Percentiles rank a stretch among this genome's conserved stretches.
Evolutionary conservation across 2,888 invertebrate genomes (phyloP).

Genomic region (Timandra comae): DNA sequence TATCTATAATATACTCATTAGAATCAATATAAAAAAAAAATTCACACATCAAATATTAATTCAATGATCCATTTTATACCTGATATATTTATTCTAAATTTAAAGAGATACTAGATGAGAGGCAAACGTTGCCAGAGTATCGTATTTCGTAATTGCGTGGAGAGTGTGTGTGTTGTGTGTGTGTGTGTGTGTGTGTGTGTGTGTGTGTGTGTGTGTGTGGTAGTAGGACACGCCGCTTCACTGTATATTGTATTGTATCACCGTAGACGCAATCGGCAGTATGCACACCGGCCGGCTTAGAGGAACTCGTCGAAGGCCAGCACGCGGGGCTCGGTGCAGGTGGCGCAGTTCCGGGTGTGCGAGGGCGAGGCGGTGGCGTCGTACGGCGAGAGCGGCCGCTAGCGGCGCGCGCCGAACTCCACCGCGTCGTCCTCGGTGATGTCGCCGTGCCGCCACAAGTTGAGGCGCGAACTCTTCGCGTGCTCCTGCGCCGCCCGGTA

Average conservation of each 20-base stretch:
- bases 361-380: slow-evolving; percentile 27
- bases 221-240: slow-evolving; percentile 1
- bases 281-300: too few relatives aligned
- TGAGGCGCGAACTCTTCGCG: slow-evolving; percentile 90
- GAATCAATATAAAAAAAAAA: slow-evolving; percentile 4
- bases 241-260: slow-evolving; percentile 1
- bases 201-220: slow-evolving; percentile 5
- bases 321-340: slow-evolving; percentile 41
- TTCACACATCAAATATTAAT: slow-evolving; percentile 3
- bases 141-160: slow-evolving; percentile 7
- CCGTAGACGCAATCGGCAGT: background rate
- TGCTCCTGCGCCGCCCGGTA: slow-evolving; percentile 91
- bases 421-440: slow-evolving; percentile 93
- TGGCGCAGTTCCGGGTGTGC: slow-evolving; percentile 38
- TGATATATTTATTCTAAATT: slow-evolving; percentile 14
- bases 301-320: slow-evolving; percentile 31
- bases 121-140: slow-evolving; percentile 23
- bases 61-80: background rate
- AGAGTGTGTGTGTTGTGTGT: too few relatives aligned
- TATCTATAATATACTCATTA: slow-evolving; percentile 5
- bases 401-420: slow-evolving; percentile 71
- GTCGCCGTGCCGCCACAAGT: slow-evolving; percentile 99
- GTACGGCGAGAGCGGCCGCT: slow-evolving; percentile 30
- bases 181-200: too few relatives aligned
- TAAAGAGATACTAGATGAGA: slow-evolving; percentile 22